phyloP scores from a whole-genome alignment of 2,797 vertebrate species.

The Sphaeramia orbicularis region DNA sequence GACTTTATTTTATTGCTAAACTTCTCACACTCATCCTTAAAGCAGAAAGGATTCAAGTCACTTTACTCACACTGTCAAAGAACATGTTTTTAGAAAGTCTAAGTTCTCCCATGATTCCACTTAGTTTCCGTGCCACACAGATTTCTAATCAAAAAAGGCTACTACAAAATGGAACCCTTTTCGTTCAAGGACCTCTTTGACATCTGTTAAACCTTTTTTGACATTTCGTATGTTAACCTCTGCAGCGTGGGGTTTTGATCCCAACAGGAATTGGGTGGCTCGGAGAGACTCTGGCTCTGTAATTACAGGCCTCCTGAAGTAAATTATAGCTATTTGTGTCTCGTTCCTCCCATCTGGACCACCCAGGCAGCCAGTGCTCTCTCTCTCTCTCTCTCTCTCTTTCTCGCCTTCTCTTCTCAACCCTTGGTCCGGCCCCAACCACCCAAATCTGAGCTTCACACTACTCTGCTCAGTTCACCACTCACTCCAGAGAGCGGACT shows the following conservation, averaged over 20 bases:
- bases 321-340: constrained; percentile 94
- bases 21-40: constrained; percentile 14
- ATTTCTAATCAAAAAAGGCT: constrained; percentile 66
- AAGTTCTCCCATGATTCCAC: constrained; percentile 6
- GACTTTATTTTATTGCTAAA: constrained; percentile 18
- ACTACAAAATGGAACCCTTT: constrained; percentile 72
- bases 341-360: constrained; percentile 93
- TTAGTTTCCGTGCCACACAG: constrained; percentile 35
- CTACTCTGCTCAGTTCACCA: constrained; percentile 37
- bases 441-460: constrained; percentile 63
- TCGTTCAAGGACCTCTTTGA: constrained; percentile 67
- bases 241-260: constrained; percentile 82
- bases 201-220: constrained; percentile 83
- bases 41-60: constrained; percentile 10
- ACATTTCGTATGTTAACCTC: constrained; percentile 83
- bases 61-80: constrained; percentile 17
- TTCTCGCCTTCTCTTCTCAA: constrained; percentile 75
- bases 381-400: constrained; percentile 66
- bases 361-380: constrained; percentile 86
- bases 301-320: constrained; percentile 92
- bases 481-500: constrained; percentile 41
- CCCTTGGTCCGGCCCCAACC: constrained; percentile 79
- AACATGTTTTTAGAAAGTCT: constrained; percentile 12
- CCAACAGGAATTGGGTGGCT: constrained; percentile 89
- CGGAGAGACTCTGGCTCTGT: constrained; percentile 88